Conservation (phyloP, 1,140 invertebrate genomes). For the Heliconius congener region DNA sequence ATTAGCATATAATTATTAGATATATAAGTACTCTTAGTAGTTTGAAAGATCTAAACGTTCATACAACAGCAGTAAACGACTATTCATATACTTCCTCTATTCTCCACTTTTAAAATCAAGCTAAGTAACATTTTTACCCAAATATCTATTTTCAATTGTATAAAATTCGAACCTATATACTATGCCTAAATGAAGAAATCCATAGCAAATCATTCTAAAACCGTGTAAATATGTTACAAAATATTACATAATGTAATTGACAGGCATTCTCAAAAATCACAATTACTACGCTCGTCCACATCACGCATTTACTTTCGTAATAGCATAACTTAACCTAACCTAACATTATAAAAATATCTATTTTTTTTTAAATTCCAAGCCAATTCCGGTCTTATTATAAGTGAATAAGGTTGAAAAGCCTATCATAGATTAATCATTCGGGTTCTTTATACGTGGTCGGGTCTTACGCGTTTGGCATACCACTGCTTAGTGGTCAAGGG, state of each 20-base stretch:
- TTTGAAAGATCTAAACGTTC: no score
- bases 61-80: no score
- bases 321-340: not conserved
- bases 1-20: no score
- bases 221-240: conserved; percentile 2
- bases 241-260: not conserved
- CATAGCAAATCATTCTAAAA: not conserved
- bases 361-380: not conserved
- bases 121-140: no score
- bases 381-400: not conserved
- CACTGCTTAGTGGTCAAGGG: conserved; percentile 33
- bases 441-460: conserved; percentile 3
- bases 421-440: not conserved
- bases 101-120: no score
- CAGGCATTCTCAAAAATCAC: not conserved
- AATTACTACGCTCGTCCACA: not conserved
- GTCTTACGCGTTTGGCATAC: conserved; percentile 24
- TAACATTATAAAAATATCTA: not conserved
- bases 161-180: no score
- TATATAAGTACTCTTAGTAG: no score
- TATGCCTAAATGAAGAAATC: no score
- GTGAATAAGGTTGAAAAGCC: not conserved
- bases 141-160: no score
- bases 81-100: no score
- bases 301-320: not conserved